Evolutionary conservation across 2,113 vertebrate species (phyloP), one percentile per base, ranked within the genome.

Genomic region (Daboia siamensis): DNA sequence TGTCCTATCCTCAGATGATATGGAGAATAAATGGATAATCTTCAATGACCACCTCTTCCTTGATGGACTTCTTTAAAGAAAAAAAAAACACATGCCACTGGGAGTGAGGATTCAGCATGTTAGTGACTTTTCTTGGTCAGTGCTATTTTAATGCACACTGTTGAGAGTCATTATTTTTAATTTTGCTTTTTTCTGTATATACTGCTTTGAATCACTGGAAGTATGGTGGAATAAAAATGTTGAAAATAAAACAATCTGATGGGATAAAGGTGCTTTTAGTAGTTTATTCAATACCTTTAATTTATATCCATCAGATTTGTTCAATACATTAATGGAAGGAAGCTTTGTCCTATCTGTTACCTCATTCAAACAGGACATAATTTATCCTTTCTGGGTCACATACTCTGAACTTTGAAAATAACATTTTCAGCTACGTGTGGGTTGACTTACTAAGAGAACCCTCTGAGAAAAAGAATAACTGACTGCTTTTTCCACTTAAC

Each of bases 331-430:
- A 26, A 48, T 6, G 29, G 54, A 7, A 59, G 29, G 56, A 92
- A 92, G 54, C 51, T 57, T 51, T 61, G 12, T 86, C 55, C 29
- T 51, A 33, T 59, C 20, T 88, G 61, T 48, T 33, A 44, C 55
- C 55, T 89, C n/a, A 24, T 29, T 52, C n/a, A 92, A 90, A 61
- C n/a, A 52, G 13, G 46, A 54, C 20, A 89, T 56, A 88, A 86
- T 57, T 92, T 90, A 90, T 61, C 20, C 85, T 52, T 52, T 64
- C 56, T 52, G 55, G 85, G 46, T 48, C 54, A 90, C 74, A 85
- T 92, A 46, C 48, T 87, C 56, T 89, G 88, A 86, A 86, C 86
- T 88, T 92, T 92, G 69, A 92, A 92, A 90, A 61, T 90, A 80
- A 90, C 33, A 84, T 56, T 86, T 86, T 90, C 88, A 85, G 88